These are phyloP conservation scores for Epistrophe grossulariae DNA, from an alignment of 2,888 invertebrate species.

Conservation along the genomic window DNA sequence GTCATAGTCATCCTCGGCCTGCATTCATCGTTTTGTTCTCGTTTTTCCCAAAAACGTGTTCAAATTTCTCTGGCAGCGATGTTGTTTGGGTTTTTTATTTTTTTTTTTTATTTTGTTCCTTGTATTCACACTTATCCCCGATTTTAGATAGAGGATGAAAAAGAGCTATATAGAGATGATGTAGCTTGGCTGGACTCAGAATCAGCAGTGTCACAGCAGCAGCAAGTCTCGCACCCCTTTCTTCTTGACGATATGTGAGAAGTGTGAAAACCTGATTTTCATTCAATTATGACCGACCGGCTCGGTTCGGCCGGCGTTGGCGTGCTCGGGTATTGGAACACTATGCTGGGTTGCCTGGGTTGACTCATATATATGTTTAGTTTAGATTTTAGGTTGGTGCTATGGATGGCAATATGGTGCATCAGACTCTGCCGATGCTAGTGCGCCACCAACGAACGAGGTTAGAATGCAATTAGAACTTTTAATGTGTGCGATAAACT, in stretches of 20 bases:
- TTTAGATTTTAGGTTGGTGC: background rate
- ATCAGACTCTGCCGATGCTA: background rate
- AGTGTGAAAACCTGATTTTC: conserved; percentile 60
- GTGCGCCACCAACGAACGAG: conserved; percentile 56
- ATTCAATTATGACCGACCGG: conserved; percentile 60
- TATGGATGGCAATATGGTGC: conserved; percentile 36
- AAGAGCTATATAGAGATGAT: too few relatives aligned
- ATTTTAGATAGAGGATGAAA: conserved; percentile 7
- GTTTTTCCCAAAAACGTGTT: conserved; percentile 63
- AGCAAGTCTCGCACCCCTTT: background rate
- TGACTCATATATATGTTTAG: background rate
- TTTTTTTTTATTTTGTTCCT: conserved; percentile 34
- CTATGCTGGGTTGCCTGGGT: background rate
- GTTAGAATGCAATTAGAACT: conserved; percentile 72
- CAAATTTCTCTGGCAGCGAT: conserved; percentile 52
- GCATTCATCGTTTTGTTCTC: conserved; percentile 64
- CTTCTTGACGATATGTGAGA: conserved; percentile 3
- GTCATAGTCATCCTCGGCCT: conserved; percentile 61
- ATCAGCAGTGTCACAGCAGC: too few relatives aligned
- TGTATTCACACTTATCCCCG: conserved; percentile 50
- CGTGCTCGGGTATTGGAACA: conserved; percentile 15
- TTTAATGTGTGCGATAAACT: conserved; percentile 60
- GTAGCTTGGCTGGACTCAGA: conserved; percentile 1
- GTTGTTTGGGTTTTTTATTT: conserved; percentile 55
- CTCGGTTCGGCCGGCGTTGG: background rate